Evolutionary conservation across 2,797 vertebrate genomes (phyloP).

Genomic region (Tokudaia tokunoshimensis): DNA sequence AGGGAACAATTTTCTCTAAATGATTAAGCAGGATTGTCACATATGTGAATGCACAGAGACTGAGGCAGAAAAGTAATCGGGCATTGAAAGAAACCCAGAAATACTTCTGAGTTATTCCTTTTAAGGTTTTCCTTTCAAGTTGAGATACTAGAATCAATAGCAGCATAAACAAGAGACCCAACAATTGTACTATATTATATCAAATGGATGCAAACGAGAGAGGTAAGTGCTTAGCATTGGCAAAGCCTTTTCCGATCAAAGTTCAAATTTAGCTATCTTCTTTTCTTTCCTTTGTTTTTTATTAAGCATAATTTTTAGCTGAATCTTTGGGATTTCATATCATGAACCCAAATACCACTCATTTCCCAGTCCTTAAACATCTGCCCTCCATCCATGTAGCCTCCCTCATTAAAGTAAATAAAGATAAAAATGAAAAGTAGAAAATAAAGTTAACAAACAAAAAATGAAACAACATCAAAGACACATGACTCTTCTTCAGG

Average conservation of each 20-base stretch:
- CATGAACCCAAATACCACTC: neutral
- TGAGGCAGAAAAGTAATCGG: neutral
- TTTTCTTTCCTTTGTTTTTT: neutral
- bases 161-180: neutral
- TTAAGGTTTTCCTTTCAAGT: neutral
- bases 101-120: neutral
- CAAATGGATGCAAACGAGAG: neutral
- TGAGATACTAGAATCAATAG: neutral
- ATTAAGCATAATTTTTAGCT: neutral
- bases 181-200: neutral
- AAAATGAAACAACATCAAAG: neutral
- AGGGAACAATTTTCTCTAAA: neutral
- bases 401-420: neutral
- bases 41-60: too few relatives aligned
- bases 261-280: neutral
- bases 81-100: neutral
- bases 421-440: neutral
- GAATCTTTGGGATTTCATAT: neutral
- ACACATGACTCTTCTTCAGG: too few relatives aligned
- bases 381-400: neutral
- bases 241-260: neutral
- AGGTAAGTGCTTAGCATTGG: too few relatives aligned
- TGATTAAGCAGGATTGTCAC: neutral
- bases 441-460: neutral
- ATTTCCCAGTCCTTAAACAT: neutral